phyloP scores from a whole-genome alignment of 2,888 invertebrate genomes.

The Amblyjoppa fuscipennis region DNA sequence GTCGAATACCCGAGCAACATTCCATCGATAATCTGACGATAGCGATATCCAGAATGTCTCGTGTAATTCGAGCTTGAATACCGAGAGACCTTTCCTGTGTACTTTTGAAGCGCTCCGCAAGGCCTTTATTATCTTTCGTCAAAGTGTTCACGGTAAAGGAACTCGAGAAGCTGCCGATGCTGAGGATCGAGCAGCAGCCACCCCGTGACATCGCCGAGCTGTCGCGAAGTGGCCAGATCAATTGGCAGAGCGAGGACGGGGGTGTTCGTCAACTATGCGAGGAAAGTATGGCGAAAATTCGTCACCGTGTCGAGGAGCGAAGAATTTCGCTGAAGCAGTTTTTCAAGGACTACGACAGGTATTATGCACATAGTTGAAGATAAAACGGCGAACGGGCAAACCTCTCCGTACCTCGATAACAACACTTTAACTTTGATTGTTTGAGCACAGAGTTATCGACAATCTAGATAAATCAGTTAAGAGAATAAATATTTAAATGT shows the following conservation, averaged over 20 bases:
- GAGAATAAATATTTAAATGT: background rate
- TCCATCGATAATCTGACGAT: background rate
- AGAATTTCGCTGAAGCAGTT: slow-evolving; percentile 89
- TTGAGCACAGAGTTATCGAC: background rate
- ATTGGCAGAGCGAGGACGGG: slow-evolving; percentile 85
- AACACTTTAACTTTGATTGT: background rate
- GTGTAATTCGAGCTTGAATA: slow-evolving; percentile 1
- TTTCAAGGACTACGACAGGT: slow-evolving; percentile 91
- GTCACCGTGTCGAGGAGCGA: slow-evolving; percentile 88
- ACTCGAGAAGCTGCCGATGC: slow-evolving; percentile 89
- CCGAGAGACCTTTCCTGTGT: background rate
- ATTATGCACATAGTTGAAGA: slow-evolving; percentile 67
- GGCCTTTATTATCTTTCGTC: slow-evolving; percentile 42
- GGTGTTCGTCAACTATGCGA: slow-evolving; percentile 84
- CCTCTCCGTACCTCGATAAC: background rate
- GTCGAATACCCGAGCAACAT: background rate
- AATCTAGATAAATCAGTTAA: background rate
- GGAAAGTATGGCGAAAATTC: slow-evolving; percentile 88
- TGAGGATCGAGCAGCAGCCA: slow-evolving; percentile 87
- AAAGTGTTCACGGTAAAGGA: slow-evolving; percentile 89
- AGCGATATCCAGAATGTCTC: background rate
- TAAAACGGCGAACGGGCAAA: slow-evolving; percentile 12
- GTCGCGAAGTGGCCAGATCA: slow-evolving; percentile 85
- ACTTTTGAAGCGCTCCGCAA: slow-evolving; percentile 7
- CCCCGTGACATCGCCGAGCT: slow-evolving; percentile 86